Evolutionary conservation across 2,888 invertebrate species (phyloP).

Genomic region (Allolobophora icterica): DNA sequence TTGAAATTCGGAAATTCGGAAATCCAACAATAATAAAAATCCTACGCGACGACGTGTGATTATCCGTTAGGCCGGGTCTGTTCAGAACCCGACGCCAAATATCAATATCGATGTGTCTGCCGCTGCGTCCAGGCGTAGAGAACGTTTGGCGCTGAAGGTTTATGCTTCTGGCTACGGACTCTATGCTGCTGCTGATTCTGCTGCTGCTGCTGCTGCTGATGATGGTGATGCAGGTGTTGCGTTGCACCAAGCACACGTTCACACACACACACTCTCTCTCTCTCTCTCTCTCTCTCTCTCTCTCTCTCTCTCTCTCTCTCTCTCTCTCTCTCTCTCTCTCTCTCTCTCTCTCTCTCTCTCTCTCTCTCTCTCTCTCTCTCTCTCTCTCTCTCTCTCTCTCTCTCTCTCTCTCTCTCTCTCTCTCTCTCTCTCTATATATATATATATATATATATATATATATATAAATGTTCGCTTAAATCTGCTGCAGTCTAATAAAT

Average conservation of each 20-base stretch:
- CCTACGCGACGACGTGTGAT: neutral
- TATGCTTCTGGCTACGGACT: neutral
- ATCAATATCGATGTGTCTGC: neutral
- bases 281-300: neutral
- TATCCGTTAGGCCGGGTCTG: neutral
- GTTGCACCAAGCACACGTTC: too few species aligned
- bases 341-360: neutral
- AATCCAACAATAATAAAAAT: neutral
- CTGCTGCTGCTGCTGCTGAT: neutral
- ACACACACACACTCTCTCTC: neutral
- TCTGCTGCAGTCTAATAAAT: neutral
- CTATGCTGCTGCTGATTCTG: neutral
- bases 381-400: neutral
- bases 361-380: neutral
- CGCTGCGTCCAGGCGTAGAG: neutral
- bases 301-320: neutral
- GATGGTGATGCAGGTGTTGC: neutral
- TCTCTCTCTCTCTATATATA: neutral
- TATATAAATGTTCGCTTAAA: neutral
- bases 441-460: neutral
- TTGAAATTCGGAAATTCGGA: neutral
- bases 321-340: neutral
- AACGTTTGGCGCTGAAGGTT: neutral
- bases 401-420: neutral
- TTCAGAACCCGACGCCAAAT: neutral